Evolutionary conservation across 2,113 vertebrate species (phyloP).

Genomic region (Ginglymostoma cirratum): DNA sequence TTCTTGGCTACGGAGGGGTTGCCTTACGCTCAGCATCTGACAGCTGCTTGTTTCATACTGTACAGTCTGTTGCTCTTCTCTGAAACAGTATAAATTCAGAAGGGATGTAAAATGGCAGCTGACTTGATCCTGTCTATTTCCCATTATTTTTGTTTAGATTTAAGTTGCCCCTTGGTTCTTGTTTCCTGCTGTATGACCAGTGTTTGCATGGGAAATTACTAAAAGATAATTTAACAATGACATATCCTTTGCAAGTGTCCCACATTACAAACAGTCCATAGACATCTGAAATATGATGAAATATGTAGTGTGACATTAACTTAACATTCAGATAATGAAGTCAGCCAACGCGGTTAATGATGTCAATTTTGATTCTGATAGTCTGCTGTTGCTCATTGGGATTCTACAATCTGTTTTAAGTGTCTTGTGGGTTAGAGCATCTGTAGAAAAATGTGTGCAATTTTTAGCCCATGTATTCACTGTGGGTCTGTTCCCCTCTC

Average conservation of each 20-base stretch:
- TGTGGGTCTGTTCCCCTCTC: neutral
- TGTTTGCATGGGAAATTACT: neutral
- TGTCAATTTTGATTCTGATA: neutral
- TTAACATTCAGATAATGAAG: neutral
- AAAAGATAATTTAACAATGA: neutral
- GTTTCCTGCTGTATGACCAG: neutral
- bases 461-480: slow-evolving; percentile 11
- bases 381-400: neutral
- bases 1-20: neutral
- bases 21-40: neutral
- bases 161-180: neutral
- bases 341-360: neutral
- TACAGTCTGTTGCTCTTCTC: neutral
- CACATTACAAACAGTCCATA: neutral
- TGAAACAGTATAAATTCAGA: neutral
- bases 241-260: neutral
- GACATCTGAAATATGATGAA: neutral
- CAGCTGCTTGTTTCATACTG: neutral
- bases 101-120: neutral
- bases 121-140: neutral
- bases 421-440: neutral
- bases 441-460: neutral
- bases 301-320: neutral
- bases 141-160: neutral
- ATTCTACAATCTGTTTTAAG: neutral